Conservation (phyloP, 2,113 vertebrate species). For the Chamaetylas fuelleborni region DNA sequence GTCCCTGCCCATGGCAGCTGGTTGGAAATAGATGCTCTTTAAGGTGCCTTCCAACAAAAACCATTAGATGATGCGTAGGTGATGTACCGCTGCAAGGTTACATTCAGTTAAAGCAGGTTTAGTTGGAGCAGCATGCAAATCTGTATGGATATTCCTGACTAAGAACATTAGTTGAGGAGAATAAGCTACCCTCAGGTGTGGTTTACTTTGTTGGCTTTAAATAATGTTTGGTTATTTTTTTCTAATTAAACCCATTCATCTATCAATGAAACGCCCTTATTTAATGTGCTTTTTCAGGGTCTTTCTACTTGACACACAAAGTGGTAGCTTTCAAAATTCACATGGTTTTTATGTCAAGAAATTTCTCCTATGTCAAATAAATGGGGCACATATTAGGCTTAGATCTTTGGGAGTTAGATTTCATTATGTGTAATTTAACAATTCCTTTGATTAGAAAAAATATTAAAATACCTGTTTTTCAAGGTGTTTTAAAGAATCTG, state of each 20-base stretch:
- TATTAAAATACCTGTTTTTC: not conserved
- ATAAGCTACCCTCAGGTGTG: not conserved
- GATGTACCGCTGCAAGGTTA: rapidly evolving
- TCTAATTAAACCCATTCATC: not conserved
- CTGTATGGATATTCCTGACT: not conserved
- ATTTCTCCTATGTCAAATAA: not conserved
- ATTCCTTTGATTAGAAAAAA: not conserved
- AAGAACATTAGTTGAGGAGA: not conserved
- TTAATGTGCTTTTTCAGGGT: not conserved
- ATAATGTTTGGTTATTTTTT: not conserved
- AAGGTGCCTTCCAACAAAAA: not conserved
- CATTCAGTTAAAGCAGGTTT: not conserved
- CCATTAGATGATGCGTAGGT: not conserved
- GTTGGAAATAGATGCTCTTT: not conserved
- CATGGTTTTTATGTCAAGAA: not conserved
- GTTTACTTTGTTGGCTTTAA: not conserved
- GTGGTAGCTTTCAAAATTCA: not conserved
- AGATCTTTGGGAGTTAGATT: not conserved
- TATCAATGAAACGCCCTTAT: not conserved
- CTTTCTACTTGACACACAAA: not conserved
- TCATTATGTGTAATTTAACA: not conserved
- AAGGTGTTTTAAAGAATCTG: not conserved
- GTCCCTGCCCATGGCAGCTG: not conserved
- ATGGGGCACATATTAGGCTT: not conserved
- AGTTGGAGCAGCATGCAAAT: not conserved